A percentile compares a stretch with the other conserved stretches of the same genome.
Conservation (phyloP, 1,140 invertebrate genomes). For the Chironomus striatipennis region DNA sequence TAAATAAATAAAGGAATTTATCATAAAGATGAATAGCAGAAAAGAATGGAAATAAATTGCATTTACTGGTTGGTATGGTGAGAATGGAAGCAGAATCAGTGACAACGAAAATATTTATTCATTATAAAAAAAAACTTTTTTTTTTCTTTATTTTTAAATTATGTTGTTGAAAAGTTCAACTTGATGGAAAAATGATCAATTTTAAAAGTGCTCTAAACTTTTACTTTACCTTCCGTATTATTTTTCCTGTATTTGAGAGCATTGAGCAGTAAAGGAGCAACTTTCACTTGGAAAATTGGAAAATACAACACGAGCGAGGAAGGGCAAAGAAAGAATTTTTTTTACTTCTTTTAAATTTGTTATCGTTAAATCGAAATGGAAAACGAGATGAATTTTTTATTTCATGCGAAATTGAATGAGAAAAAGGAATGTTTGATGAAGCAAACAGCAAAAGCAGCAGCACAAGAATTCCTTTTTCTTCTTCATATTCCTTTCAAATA, state of each 20-base stretch:
- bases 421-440: constrained; percentile 14
- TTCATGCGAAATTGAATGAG: not conserved
- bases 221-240: not conserved
- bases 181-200: constrained; percentile 13
- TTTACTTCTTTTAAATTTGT: not conserved
- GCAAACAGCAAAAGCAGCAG: not conserved
- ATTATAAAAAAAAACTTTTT: no score
- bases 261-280: no score
- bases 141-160: no score
- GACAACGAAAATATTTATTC: not conserved
- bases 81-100: not conserved
- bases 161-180: not conserved
- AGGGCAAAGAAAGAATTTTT: no score
- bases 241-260: no score
- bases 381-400: constrained; percentile 10
- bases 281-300: no score
- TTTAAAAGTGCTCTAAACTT: not conserved
- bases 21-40: not conserved
- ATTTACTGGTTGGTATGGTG: not conserved
- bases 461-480: not conserved
- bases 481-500: not conserved
- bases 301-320: no score
- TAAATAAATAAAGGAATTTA: not conserved
- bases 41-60: not conserved
- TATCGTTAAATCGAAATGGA: constrained; percentile 11